These are phyloP conservation scores for Muschampia plurimacula DNA, from an alignment of 2,888 invertebrate genomes.

Conservation along the genomic window DNA sequence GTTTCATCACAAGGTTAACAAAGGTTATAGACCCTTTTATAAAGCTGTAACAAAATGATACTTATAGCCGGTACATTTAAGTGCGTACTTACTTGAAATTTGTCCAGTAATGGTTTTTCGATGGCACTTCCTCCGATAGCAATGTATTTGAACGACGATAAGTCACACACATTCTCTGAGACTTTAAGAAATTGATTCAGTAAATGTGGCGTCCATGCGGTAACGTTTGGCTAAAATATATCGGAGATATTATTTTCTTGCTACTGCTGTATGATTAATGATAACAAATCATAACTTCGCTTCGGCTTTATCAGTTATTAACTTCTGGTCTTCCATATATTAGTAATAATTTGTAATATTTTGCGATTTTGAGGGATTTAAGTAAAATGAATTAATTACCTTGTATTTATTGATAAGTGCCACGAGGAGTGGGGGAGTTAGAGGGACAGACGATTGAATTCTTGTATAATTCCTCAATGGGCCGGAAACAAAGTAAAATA, in stretches of 20 bases:
- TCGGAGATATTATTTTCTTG: slow-evolving; percentile 29
- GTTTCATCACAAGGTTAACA: not conserved
- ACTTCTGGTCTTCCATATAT: not conserved
- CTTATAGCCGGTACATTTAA: slow-evolving; percentile 24
- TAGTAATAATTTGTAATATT: slow-evolving; percentile 6
- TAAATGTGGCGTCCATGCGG: slow-evolving; percentile 64
- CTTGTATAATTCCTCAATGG: slow-evolving; percentile 55
- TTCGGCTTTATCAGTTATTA: slow-evolving; percentile 30
- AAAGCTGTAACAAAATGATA: slow-evolving; percentile 29
- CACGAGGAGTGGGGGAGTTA: slow-evolving; percentile 54
- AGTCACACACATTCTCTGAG: slow-evolving; percentile 62
- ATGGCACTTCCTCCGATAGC: slow-evolving; percentile 61
- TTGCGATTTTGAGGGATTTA: not conserved
- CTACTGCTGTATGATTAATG: slow-evolving; percentile 28
- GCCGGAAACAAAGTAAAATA: slow-evolving; percentile 54
- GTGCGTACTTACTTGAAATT: slow-evolving; percentile 60
- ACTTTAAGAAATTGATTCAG: slow-evolving; percentile 61
- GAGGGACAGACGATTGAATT: slow-evolving; percentile 54
- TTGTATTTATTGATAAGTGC: slow-evolving; percentile 58
- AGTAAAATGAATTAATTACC: slow-evolving; percentile 48
- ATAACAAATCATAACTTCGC: slow-evolving; percentile 27
- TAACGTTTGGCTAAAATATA: slow-evolving; percentile 59
- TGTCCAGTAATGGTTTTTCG: slow-evolving; percentile 58
- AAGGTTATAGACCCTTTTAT: slow-evolving; percentile 19
- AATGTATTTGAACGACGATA: slow-evolving; percentile 64